Evolutionary conservation across 2,888 invertebrate species (phyloP).

Genomic region (Anagyrus pseudococci): DNA sequence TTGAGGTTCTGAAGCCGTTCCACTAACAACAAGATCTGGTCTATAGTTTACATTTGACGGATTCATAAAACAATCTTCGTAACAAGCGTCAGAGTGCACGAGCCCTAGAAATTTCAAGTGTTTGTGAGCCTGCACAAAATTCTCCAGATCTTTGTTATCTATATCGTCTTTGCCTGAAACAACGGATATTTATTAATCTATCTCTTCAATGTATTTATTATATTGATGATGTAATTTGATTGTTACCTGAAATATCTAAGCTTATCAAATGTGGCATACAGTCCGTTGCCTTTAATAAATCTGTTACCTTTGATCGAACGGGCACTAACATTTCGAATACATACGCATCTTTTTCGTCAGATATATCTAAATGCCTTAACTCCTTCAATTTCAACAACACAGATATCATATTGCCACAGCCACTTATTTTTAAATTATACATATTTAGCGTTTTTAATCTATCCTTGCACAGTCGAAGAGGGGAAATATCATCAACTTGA

Average conservation of each 20-base stretch:
- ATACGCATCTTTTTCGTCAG: slow-evolving; percentile 64
- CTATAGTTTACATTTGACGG: slow-evolving; percentile 59
- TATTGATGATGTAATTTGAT: slow-evolving; percentile 4
- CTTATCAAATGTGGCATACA: slow-evolving; percentile 67
- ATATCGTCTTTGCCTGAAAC: slow-evolving; percentile 64
- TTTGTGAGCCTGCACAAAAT: slow-evolving; percentile 62
- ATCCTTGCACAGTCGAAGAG: slow-evolving; percentile 66
- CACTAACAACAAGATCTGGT: slow-evolving; percentile 63
- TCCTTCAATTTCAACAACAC: slow-evolving; percentile 64
- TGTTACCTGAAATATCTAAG: slow-evolving; percentile 70
- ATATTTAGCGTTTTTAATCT: slow-evolving; percentile 68
- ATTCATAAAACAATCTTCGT: slow-evolving; percentile 64
- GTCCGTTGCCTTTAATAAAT: slow-evolving; percentile 62
- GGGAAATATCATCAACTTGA: slow-evolving; percentile 68
- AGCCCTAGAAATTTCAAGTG: slow-evolving; percentile 66
- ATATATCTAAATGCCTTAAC: slow-evolving; percentile 67
- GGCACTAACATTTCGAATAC: slow-evolving; percentile 62
- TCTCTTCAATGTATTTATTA: neutral
- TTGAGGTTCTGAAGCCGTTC: slow-evolving; percentile 67
- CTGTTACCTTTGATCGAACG: slow-evolving; percentile 58
- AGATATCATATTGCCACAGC: slow-evolving; percentile 59
- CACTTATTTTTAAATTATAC: slow-evolving; percentile 67
- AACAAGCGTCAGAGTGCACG: slow-evolving; percentile 65
- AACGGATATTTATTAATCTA: neutral
- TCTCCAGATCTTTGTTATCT: slow-evolving; percentile 60